A percentile compares a stretch with the other conserved stretches of the same genome.
These are phyloP conservation scores for Drosophila santomea DNA, from an alignment of 1,140 invertebrate genomes.

Conservation along the genomic window DNA sequence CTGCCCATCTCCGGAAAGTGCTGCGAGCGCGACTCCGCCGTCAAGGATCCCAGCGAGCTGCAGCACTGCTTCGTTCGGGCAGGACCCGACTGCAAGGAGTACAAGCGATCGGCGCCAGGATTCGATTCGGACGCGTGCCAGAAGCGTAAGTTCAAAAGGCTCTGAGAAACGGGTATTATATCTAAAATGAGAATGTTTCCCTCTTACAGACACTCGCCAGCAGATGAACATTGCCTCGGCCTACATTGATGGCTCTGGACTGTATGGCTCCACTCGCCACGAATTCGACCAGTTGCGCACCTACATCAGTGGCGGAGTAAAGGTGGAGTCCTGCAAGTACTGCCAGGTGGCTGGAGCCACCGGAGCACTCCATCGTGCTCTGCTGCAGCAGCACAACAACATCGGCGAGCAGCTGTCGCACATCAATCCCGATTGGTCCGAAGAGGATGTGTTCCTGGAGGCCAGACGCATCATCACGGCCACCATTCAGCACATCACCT, in stretches of 20 bases:
- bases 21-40: constrained; percentile 84
- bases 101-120: constrained; percentile 90
- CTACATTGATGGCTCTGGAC: constrained; percentile 93
- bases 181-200: background rate
- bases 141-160: constrained; percentile 86
- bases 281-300: constrained; percentile 89
- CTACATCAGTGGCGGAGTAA: constrained; percentile 90
- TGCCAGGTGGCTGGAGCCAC: constrained; percentile 85
- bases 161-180: background rate
- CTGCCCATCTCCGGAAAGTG: constrained; percentile 86
- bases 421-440: constrained; percentile 94
- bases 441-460: constrained; percentile 92
- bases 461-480: constrained; percentile 91
- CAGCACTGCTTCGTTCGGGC: constrained; percentile 80
- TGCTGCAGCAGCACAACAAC: constrained; percentile 93
- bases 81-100: constrained; percentile 88
- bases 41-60: constrained; percentile 72
- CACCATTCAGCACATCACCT: constrained; percentile 93
- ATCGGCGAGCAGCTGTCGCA: constrained; percentile 90
- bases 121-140: constrained; percentile 88
- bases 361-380: constrained; percentile 88
- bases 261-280: constrained; percentile 92
- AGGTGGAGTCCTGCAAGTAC: constrained; percentile 87
- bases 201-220: constrained; percentile 87
- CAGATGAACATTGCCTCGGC: constrained; percentile 95